Base-by-base conservation (phyloP, 2,888 invertebrate species). In the Gortyna flavago region DNA sequence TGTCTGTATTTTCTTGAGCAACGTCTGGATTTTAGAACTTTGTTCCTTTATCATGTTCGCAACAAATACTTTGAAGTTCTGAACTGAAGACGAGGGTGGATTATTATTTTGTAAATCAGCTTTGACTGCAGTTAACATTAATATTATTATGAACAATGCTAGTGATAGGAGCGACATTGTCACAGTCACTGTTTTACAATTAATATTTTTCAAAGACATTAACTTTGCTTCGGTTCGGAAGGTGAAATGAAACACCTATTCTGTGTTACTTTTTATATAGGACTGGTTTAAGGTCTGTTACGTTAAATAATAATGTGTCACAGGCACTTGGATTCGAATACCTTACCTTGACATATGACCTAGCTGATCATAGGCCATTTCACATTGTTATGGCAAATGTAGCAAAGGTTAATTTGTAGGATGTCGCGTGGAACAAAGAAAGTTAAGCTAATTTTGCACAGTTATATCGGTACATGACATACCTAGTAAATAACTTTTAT, bases 331-430 rank as follows among this genome's bases (percentile, higher is more conserved):
- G 74, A 84, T 87, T 83, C 87, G 81, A 87, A 87, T 88, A 88
- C 85, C 86, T 92, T 90, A 89, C 94, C 94, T 94, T 96, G 96
- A 96, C 96, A 96, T 94, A 95, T 95, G 96, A 96, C 96, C 96
- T 89, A 95, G 92, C 95, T 95, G 89, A 94, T 95, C 94, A 93
- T 86, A 89, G 77, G 88, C 91, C 91, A 92, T 93, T 92, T 91
- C 88, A 89, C 91, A 90, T 90, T 91, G 89, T 90, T 90, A 88
- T 64, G 70, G 72, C 83, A 83, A 85, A 83, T 84, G 76, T 82
- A 84, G 85, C 85, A 88, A 91, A 89, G 88, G 87, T 88, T 89
- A 85, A 89, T 78, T 78, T 86, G 84, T 88, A 72, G 61, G 72
- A 86, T 79, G 84, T 87, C 85, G 73, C 32, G 75, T 77, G 88